A percentile compares a stretch with the other conserved stretches of the same genome.
Conservation (phyloP, 2,113 vertebrate species). For the Eleginops maclovinus region DNA sequence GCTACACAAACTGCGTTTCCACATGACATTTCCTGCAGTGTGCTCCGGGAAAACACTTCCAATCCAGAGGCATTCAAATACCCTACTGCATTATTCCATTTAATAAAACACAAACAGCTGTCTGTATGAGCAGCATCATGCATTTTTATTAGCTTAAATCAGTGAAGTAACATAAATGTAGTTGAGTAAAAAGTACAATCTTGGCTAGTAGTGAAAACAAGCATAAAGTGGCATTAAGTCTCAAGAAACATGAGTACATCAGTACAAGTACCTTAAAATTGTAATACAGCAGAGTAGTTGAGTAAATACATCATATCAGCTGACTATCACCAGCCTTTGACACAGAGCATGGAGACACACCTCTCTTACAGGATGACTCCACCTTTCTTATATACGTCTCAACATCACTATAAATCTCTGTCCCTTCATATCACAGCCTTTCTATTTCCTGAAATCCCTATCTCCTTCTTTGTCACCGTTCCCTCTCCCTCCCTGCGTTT, state of each 20-base stretch:
- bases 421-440: slow-evolving; percentile 37
- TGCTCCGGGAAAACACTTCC: background rate
- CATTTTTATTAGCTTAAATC: too few species aligned
- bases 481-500: slow-evolving; percentile 52
- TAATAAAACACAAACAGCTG: background rate
- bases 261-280: background rate
- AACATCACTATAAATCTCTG: slow-evolving; percentile 24
- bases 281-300: background rate
- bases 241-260: background rate
- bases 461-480: slow-evolving; percentile 33
- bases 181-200: too few species aligned
- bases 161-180: too few species aligned
- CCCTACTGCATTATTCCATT: background rate
- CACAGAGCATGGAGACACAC: slow-evolving; percentile 24
- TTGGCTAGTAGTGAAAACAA: too few species aligned
- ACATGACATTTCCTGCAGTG: slow-evolving; percentile 37
- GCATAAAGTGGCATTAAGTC: background rate
- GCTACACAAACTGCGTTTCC: slow-evolving; percentile 21
- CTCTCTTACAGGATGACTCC: slow-evolving; percentile 30
- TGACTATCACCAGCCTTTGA: background rate
- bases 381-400: slow-evolving; percentile 24
- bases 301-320: background rate
- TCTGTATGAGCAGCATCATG: too few species aligned
- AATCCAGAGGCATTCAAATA: background rate
- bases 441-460: slow-evolving; percentile 19